Conservation (phyloP, 2,888 invertebrate genomes). For the Toxonevra muliebris region DNA sequence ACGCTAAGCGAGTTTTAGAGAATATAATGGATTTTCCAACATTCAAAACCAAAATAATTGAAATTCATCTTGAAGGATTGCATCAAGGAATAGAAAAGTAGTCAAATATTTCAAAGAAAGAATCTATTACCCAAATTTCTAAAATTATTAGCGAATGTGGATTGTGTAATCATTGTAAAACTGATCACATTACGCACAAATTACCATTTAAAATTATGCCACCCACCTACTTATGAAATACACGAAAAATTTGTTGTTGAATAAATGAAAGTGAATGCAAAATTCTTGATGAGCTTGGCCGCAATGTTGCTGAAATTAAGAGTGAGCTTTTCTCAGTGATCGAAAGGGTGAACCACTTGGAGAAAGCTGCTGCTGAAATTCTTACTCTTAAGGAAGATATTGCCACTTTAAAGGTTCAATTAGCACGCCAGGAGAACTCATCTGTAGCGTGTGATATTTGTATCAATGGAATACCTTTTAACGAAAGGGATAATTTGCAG, state of each 20-base stretch:
- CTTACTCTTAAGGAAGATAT: too few relatives aligned
- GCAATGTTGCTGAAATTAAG: too few relatives aligned
- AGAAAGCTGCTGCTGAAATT: too few relatives aligned
- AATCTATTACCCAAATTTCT: slow-evolving; percentile 33
- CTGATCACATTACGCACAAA: slow-evolving; percentile 32
- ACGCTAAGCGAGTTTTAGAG: slow-evolving; percentile 14
- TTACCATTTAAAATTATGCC: slow-evolving; percentile 36
- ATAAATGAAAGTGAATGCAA: too few relatives aligned
- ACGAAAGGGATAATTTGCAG: too few relatives aligned
- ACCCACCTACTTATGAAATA: slow-evolving; percentile 20
- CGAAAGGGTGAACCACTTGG: too few relatives aligned
- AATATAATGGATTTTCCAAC: slow-evolving; percentile 4
- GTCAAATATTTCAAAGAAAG: slow-evolving; percentile 19
- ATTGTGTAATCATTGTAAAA: slow-evolving; percentile 35
- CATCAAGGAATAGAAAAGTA: slow-evolving; percentile 33
- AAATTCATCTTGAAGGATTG: slow-evolving; percentile 19
- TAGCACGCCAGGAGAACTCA: too few relatives aligned
- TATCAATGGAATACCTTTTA: too few relatives aligned
- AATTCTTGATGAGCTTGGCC: too few relatives aligned
- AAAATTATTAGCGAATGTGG: slow-evolving; percentile 35
- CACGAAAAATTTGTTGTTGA: slow-evolving; percentile 29
- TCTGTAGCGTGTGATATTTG: too few relatives aligned
- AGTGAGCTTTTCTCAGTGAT: too few relatives aligned
- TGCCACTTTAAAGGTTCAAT: too few relatives aligned
- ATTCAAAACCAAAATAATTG: slow-evolving; percentile 9